Evolutionary conservation across 2,113 vertebrate genomes (phyloP), one percentile per base, ranked within the genome.

Genomic region (Amphiprion ocellaris): DNA sequence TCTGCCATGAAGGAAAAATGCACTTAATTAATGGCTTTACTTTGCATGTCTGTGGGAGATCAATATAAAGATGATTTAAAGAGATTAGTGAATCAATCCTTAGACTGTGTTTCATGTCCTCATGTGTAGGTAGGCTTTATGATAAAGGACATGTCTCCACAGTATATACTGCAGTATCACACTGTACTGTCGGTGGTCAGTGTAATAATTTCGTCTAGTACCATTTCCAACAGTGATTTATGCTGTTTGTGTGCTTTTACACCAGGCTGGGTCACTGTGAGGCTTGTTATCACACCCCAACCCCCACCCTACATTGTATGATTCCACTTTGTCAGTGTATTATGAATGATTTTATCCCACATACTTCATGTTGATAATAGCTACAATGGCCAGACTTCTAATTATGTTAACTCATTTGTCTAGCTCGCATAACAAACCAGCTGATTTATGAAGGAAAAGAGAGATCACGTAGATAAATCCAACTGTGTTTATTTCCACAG

Each of bases 1-100:
- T 91, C 98, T 99, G 92, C 6, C 90, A 92, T 66, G 52, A 83
- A 88, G 19, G 30, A 30, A 77, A 87, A 75, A n/a, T 4, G 21
- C 10, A 67, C 33, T 44, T 33, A 67, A 72, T 83, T 53, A 72
- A 83, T 78, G 47, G 44, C 10, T 65, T 47, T 41, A 44, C 59
- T 26, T 70, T 61, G 9, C 16, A 23, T 15, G 23, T 59, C 49
- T 16, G 52, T 4, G 33, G 19, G 41, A 67, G 28, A 74, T 56
- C 19, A 15, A 30, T 23, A 30, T 16, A 5, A 26, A 63, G 26
- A 81, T 69, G 66, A 59, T 62, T 68, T 86, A 6, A 58, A 62
- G 54, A 49, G 23, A 9, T 37, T 9, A 37, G 6, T 37, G 33
- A 33, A 33, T 33, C 30, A 6, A 6, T 33, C 30, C 33, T 10